Base-by-base conservation (phyloP, 2,113 vertebrate genomes). In the Macroglossus sobrinus region DNA sequence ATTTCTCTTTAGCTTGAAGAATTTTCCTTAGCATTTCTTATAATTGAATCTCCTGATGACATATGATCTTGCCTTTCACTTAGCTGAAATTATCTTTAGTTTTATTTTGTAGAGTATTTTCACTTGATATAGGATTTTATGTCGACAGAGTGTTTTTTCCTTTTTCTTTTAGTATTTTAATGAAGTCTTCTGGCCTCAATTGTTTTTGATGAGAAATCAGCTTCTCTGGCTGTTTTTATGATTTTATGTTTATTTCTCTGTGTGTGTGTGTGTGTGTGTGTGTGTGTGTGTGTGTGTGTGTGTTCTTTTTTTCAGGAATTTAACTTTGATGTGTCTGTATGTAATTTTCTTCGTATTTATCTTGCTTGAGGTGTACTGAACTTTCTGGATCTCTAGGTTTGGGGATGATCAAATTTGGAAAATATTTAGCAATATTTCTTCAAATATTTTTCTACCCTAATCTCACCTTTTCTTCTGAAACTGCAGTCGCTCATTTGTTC, bases 141-240 rank as follows among this genome's bases (percentile, higher is more conserved):
- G 16, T 55, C 33, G 35, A 33, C 6, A n/a, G 40, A 10, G 6
- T 59, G 40, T 74, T 15, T 19, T 22, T 22, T 28, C 38, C 30
- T 63, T 89, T 68, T 82, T 47, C 16, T 89, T 61, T 68, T 63
- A 85, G 14, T 19, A 78, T 38, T 81, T 93, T 75, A 75, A 88
- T 79, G 30, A 75, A 45, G 43, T 86, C 13, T 84, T 88, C 79
- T 84, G 72, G 55, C 79, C 11, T 72, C 30, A 40, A 0, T 40
- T 86, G 12, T 43, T 97, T 93, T 45, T 80, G 11, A 45, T 89
- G 69, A 95, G 35, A 89, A 84, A 80, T 80, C 47, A 89, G 38
- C 50, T 89, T 82, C 66, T 81, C 47, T 71, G 30, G 8, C 18
- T 59, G 45, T 26, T 92, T 89, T 95, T 88, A 66, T 78, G 59